Percentiles rank a stretch among this genome's conserved stretches.
Evolutionary conservation across 2,113 vertebrate genomes (phyloP).

Genomic region (Actenoides lindsayi): DNA sequence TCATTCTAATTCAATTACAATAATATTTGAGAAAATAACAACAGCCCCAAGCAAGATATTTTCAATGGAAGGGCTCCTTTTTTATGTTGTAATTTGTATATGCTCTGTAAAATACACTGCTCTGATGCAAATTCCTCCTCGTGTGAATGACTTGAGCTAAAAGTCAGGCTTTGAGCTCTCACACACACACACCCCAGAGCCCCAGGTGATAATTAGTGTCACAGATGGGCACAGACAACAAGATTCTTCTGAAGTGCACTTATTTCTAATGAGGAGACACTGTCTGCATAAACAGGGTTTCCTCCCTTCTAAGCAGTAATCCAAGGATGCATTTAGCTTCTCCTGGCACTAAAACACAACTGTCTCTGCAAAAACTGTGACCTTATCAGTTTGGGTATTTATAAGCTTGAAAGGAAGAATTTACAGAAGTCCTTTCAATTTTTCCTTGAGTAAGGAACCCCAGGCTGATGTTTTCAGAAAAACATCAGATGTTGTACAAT

Average conservation of each 20-base stretch:
- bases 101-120: neutral
- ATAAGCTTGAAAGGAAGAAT: neutral
- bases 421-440: neutral
- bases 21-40: neutral
- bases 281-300: neutral
- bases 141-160: neutral
- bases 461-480: neutral
- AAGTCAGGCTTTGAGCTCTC: neutral
- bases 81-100: neutral
- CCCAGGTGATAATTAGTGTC: rapidly evolving
- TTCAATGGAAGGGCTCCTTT: neutral
- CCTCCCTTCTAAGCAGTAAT: neutral
- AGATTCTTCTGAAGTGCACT: neutral
- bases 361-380: neutral
- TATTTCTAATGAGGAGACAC: neutral
- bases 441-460: neutral
- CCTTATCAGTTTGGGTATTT: neutral
- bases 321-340: neutral
- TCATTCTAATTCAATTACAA: neutral
- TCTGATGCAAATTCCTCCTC: neutral
- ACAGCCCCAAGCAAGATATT: neutral
- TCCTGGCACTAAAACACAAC: neutral
- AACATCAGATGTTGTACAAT: neutral
- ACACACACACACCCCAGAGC: neutral
- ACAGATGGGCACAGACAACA: neutral